A percentile compares a stretch with the other conserved stretches of the same genome.
phyloP scores from a whole-genome alignment of 2,888 invertebrate species.

The Parnassius smintheus region DNA sequence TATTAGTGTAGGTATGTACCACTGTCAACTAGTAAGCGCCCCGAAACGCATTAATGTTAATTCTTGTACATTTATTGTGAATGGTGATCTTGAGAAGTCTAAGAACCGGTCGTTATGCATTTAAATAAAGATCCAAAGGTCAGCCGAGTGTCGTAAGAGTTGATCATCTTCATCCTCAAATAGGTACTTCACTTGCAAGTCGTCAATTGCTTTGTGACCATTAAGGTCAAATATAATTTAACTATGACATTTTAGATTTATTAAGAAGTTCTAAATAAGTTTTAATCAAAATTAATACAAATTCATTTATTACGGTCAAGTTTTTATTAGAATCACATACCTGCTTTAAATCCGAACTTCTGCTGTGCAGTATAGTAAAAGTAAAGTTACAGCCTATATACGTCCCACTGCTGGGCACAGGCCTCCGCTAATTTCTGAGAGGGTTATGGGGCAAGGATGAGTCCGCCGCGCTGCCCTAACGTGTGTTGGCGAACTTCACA shows the following conservation, averaged over 20 bases:
- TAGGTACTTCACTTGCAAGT: slow-evolving; percentile 7
- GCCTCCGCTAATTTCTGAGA: too few species aligned
- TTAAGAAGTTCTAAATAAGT: too few species aligned
- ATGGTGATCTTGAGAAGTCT: slow-evolving; percentile 8
- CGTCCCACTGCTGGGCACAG: too few species aligned
- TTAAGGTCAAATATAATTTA: slow-evolving; percentile 11
- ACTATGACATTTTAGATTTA: not conserved
- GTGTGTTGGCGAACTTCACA: too few species aligned
- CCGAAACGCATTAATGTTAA: slow-evolving; percentile 8
- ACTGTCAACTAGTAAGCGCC: not conserved
- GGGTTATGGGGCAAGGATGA: too few species aligned
- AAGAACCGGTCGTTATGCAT: slow-evolving; percentile 11
- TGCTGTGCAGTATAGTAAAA: too few species aligned
- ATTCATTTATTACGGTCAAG: too few species aligned
- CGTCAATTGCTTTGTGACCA: slow-evolving; percentile 5
- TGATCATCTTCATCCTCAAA: slow-evolving; percentile 14
- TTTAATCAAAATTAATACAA: too few species aligned
- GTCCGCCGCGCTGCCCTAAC: too few species aligned
- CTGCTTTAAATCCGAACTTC: too few species aligned
- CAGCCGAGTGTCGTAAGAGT: slow-evolving; percentile 15
- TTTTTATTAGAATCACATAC: too few species aligned
- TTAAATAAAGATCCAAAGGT: slow-evolving; percentile 21
- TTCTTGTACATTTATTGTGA: slow-evolving; percentile 10
- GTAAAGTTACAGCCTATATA: too few species aligned
- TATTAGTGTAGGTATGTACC: not conserved